Evolutionary conservation across 2,113 vertebrate genomes (phyloP).

Genomic region (Charadrius vociferus): DNA sequence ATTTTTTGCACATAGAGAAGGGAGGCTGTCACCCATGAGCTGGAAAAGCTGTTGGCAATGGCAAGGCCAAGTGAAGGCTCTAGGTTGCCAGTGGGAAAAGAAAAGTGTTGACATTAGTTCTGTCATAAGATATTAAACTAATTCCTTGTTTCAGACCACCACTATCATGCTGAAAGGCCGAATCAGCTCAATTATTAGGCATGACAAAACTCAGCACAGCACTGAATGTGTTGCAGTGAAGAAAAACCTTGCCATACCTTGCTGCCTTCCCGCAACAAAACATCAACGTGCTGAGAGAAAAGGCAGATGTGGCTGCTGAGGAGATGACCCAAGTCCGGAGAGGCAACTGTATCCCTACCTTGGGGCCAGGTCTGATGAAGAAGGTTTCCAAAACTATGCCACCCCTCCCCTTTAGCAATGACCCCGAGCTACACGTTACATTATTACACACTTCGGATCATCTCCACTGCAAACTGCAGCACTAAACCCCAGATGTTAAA

Average conservation of each 20-base stretch:
- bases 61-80: background rate
- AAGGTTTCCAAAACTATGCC: background rate
- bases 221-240: background rate
- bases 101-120: background rate
- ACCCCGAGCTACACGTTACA: background rate
- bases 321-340: background rate
- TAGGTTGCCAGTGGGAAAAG: background rate
- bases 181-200: background rate
- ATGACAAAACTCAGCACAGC: background rate
- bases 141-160: background rate
- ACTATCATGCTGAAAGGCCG: background rate
- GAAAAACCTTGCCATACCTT: background rate
- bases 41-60: background rate
- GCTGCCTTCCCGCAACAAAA: background rate
- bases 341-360: background rate
- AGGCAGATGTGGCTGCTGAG: background rate
- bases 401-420: background rate
- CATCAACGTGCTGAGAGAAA: background rate
- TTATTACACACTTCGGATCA: background rate
- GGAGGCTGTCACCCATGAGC: background rate
- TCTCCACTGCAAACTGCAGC: background rate
- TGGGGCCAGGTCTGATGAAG: background rate
- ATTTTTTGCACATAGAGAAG: background rate
- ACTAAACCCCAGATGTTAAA: background rate
- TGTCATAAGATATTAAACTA: slow-evolving; percentile 6